Base-by-base conservation (phyloP, 2,797 vertebrate genomes). In the Myotis planiceps region DNA sequence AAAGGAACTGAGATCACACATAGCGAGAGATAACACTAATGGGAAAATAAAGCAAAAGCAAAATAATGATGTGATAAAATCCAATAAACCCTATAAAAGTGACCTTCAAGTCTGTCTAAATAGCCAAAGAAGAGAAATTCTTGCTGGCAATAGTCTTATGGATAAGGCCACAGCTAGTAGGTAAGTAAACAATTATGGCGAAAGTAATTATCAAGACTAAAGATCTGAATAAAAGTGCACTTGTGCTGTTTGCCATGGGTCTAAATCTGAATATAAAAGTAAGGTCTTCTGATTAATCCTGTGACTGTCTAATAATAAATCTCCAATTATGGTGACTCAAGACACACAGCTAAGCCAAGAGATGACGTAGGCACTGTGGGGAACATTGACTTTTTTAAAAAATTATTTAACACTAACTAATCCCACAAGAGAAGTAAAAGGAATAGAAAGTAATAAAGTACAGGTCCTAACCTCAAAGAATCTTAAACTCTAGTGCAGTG, bases 181-280 rank as follows among this genome's bases (percentile, higher is more conserved):
- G 18, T 32, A 95, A 84, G 47, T 18, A 92, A 53, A 68, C 55
- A 58, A 45, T 79, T 78, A 85, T 27, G 19, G 9, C 4, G 2
- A 82, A 60, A 78, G 27, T n/a, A 89, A 91, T 60, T 53, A 82
- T 39, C 49, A 86, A 12, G 85, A 92, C n/a, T 82, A 91, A 88
- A 15, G 14, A 4, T 32, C 34, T 71, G 83, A 86, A 93, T 80
- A 47, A 78, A 88, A 80, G 47, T 45, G 19, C 1, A 79, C 21
- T 39, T 71, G 3, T 10, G 0, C 13, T 60, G 23, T 68, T 53
- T 75, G 27, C 6, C 34, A 63, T 29, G 23, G 15, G 29, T 60
- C 76, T 45, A 53, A 82, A 34, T 79, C 5, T 51, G 2, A 88
- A 78, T 21, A 75, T 8, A 71, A 87, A 94, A 81, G 25, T 34